These are phyloP conservation scores for Hyla sarda DNA, from an alignment of 2,113 vertebrate species.

Conservation along the genomic window DNA sequence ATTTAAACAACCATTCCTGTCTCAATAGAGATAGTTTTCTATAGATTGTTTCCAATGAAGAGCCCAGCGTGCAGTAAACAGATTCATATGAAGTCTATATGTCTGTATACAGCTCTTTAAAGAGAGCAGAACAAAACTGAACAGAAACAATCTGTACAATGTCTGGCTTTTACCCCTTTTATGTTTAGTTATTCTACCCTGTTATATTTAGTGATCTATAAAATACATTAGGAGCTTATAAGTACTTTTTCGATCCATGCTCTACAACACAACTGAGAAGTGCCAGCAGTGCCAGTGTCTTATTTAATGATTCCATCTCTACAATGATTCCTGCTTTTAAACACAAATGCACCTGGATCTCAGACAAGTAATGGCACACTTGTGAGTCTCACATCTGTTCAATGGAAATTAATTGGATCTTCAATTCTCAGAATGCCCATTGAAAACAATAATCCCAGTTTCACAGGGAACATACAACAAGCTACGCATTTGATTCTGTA, in stretches of 20 bases:
- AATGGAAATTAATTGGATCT: not conserved
- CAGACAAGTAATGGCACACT: not conserved
- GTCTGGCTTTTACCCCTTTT: too few species aligned
- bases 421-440: not conserved
- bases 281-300: not conserved
- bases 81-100: too few species aligned
- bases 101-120: too few species aligned
- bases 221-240: not conserved
- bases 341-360: not conserved
- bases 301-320: not conserved
- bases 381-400: not conserved
- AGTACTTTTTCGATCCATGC: not conserved
- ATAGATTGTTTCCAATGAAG: too few species aligned
- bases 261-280: not conserved
- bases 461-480: conserved; percentile 2
- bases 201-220: too few species aligned
- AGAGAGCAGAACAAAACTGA: too few species aligned
- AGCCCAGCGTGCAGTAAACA: not conserved
- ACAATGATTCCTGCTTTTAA: not conserved
- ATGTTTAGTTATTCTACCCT: too few species aligned
- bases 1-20: too few species aligned
- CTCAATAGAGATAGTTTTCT: too few species aligned
- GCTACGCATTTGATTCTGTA: not conserved
- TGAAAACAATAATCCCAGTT: not conserved
- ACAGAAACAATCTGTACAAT: too few species aligned